A percentile compares a stretch with the other conserved stretches of the same genome.
These are phyloP conservation scores for Aphidius colemani DNA, from an alignment of 2,888 invertebrate genomes.

Conservation along the genomic window DNA sequence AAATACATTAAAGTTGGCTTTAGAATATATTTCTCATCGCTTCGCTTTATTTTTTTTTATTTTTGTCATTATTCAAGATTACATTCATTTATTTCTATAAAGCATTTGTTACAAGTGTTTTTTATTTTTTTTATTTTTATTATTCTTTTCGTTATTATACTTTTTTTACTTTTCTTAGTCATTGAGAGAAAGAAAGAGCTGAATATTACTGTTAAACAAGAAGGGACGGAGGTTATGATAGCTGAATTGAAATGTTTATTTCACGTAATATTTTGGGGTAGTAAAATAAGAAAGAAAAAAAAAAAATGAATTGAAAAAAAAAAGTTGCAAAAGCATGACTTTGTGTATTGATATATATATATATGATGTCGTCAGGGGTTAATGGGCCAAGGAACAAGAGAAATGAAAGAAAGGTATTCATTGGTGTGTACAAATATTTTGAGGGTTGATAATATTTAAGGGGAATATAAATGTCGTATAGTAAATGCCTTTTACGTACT, in stretches of 20 bases:
- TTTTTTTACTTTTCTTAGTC: too few species aligned
- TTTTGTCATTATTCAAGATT: too few species aligned
- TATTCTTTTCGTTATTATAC: too few species aligned
- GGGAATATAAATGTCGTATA: conserved; percentile 18
- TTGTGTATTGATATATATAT: conserved; percentile 12
- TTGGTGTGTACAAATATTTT: conserved; percentile 24
- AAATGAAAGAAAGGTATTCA: conserved; percentile 21
- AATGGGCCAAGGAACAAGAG: conserved; percentile 26
- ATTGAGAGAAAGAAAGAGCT: too few species aligned
- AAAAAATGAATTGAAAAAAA: too few species aligned
- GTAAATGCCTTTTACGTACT: conserved; percentile 21
- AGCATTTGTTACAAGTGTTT: too few species aligned
- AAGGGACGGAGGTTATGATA: neutral
- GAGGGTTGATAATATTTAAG: conserved; percentile 21
- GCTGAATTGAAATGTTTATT: conserved; percentile 29
- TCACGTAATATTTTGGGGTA: conserved; percentile 14
- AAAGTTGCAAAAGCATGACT: neutral
- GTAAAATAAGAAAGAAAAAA: neutral
- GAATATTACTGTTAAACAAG: conserved; percentile 5
- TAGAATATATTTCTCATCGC: too few species aligned
- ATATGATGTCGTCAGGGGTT: conserved; percentile 2
- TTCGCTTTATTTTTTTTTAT: too few species aligned
- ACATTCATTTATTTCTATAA: too few species aligned
- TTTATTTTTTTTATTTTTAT: too few species aligned
- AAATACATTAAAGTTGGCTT: too few species aligned